Base-by-base conservation (phyloP, 1,140 invertebrate species). In the Nymphalis io region DNA sequence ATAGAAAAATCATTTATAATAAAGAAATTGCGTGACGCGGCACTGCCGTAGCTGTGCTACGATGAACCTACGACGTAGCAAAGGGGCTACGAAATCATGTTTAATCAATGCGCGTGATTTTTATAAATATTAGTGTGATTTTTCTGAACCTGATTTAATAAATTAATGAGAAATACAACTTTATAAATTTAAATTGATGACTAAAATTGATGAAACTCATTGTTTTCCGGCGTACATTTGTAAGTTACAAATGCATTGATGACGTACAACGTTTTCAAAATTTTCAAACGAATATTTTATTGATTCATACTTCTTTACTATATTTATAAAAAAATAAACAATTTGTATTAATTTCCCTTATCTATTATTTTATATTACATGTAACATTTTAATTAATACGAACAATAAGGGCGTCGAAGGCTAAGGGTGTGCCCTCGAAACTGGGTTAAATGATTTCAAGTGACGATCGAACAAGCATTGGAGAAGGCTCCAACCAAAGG, bases 401-500 rank as follows among this genome's bases (percentile, higher is more conserved):
- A 63, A 70, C 48, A 70, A 62, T 67, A 63, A 63, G 53, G 46
- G 55, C 20, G 53, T 51, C 46, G 55, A 69, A 64, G 60, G 51
- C 51, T 62, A 70, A 70, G 62, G 57, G 62, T 57, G 33, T 13
- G 57, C 40, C 62, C 63, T 70, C 42, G 39, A 18, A 70, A 59
- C 72, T 70, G 57, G 73, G 73, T 72, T 75, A 72, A 72, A 72
- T 72, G 73, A 72, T 63, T 65, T 72, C 40, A 68, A 75, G 73
- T 71, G 69, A 68, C 61, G 69, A 75, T 75, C 73, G 73, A 75
- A 74, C 72, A 48, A 66, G 39, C 60, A 64, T 51, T 70, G n/a
- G 55, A 71, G 63, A 62, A 70, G 55, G 46, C 59, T 70, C 51
- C 61, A 59, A 62, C 53, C 68, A 42, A 67, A 74, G 72, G 72